phyloP scores from a whole-genome alignment of 2,797 vertebrate genomes.

The Phyllotis vaccarum region DNA sequence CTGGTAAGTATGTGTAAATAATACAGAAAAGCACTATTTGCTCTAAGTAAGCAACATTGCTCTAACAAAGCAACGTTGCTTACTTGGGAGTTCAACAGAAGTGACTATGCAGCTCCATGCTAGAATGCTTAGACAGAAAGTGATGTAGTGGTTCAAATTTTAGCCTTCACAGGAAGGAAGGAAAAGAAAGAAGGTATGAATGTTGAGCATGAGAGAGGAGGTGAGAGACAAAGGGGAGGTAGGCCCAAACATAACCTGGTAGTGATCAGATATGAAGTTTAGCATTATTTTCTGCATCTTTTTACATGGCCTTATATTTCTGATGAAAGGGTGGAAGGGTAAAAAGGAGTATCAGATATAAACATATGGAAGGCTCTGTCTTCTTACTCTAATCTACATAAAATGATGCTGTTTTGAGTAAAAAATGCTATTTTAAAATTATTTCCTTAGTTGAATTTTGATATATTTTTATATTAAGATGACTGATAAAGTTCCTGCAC shows the following conservation, averaged over 20 bases:
- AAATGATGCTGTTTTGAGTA: neutral
- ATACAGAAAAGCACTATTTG: rapidly evolving
- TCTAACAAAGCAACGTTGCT: neutral
- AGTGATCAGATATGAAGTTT: neutral
- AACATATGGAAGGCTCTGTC: neutral
- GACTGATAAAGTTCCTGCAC: neutral
- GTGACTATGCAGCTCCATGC: neutral
- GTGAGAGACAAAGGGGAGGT: neutral
- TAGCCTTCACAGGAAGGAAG: neutral
- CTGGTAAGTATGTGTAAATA: neutral
- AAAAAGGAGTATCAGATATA: neutral
- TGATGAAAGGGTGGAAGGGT: neutral
- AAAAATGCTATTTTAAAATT: neutral
- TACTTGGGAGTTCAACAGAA: neutral
- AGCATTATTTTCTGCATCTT: neutral
- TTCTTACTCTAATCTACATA: neutral
- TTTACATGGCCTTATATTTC: neutral
- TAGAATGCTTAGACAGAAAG: neutral
- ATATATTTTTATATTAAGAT: neutral
- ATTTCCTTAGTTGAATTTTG: neutral
- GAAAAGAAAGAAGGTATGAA: neutral
- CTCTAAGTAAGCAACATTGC: neutral
- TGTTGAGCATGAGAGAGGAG: neutral
- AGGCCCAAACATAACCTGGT: neutral
- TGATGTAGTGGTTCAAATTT: neutral